Evolutionary conservation across 1,140 invertebrate species (phyloP).

Genomic region (Solenopsis invicta): DNA sequence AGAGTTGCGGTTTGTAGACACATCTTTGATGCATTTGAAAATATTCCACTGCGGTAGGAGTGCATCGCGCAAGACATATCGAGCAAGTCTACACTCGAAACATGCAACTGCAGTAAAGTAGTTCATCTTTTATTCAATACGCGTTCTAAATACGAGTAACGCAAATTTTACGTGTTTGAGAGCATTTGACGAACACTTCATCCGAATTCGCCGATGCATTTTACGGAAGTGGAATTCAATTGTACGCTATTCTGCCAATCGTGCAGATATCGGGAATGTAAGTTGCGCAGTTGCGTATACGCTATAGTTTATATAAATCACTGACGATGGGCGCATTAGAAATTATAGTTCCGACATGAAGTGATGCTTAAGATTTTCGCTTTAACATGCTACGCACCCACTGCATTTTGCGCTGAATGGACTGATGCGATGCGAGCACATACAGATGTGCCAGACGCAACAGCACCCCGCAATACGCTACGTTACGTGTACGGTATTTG

Average conservation of each 20-base stretch:
- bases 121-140: conserved; percentile 52
- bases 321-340: not conserved
- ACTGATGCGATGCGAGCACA: conserved; percentile 12
- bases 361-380: conserved; percentile 12
- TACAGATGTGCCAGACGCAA: conserved; percentile 48
- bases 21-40: conserved; percentile 10
- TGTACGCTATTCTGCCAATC: conserved; percentile 1
- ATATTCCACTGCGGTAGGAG: conserved; percentile 14
- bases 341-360: conserved; percentile 16
- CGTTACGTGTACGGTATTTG: conserved; percentile 69
- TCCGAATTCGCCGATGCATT: not conserved
- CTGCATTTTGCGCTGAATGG: conserved; percentile 28
- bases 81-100: conserved; percentile 15
- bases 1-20: not conserved
- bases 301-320: not conserved
- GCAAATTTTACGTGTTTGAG: conserved; percentile 28
- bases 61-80: conserved; percentile 12
- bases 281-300: not conserved
- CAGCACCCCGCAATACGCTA: conserved; percentile 31
- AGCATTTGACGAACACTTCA: conserved; percentile 19
- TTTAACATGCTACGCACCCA: not conserved
- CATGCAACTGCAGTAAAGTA: conserved; percentile 54
- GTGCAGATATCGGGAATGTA: too few relatives aligned
- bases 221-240: conserved; percentile 9
- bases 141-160: conserved; percentile 28